These are phyloP conservation scores for Cantharis rustica DNA, from an alignment of 2,888 invertebrate species.

Conservation along the genomic window DNA sequence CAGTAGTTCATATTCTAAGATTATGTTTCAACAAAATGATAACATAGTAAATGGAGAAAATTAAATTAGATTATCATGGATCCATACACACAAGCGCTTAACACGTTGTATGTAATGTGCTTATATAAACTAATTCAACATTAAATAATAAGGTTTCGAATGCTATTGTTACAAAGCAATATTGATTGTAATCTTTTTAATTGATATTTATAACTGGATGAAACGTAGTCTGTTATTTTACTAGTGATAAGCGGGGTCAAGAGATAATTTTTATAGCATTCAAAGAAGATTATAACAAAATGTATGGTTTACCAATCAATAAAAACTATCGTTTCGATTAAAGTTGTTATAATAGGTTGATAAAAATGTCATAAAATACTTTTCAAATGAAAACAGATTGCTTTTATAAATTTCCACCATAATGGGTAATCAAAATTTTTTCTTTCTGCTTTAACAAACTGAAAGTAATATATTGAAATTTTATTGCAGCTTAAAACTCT, in stretches of 20 bases:
- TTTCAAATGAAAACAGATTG: background rate
- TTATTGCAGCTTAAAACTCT: no score
- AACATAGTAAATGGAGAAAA: conserved; percentile 6
- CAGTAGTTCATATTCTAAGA: background rate
- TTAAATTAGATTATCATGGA: conserved; percentile 5
- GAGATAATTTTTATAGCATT: background rate
- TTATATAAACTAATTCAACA: background rate
- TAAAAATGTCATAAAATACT: background rate
- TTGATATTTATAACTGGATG: background rate
- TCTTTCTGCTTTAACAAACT: background rate
- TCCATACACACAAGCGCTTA: background rate
- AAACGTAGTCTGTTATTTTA: background rate
- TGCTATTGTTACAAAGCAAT: background rate
- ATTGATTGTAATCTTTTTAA: background rate
- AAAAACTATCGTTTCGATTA: background rate
- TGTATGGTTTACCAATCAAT: background rate
- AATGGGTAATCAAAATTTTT: background rate
- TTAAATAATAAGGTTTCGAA: conserved; percentile 4
- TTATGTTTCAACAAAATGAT: conserved; percentile 4
- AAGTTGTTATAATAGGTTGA: background rate
- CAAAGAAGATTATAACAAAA: background rate
- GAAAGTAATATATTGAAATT: no score
- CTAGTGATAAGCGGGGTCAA: background rate
- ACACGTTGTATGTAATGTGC: background rate
- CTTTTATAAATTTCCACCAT: background rate